Conservation (phyloP, 2,888 invertebrate species). For the Dilophus febrilis region DNA sequence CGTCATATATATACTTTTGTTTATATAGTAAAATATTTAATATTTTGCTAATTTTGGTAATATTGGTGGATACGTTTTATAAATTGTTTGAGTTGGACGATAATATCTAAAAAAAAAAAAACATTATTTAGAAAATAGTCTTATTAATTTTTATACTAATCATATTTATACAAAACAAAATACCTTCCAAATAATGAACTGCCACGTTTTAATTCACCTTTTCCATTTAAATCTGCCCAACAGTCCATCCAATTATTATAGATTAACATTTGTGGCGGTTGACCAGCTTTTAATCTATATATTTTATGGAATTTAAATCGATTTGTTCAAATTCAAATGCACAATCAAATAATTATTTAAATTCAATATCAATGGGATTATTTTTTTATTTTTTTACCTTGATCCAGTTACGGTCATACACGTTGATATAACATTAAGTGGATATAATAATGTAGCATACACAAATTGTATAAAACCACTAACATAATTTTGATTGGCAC, state of each 20-base stretch:
- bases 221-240: constrained; percentile 57
- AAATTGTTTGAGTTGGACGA: too few species aligned
- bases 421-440: constrained; percentile 77
- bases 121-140: too few species aligned
- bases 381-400: constrained; percentile 35
- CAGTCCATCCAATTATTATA: constrained; percentile 71
- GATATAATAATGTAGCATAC: constrained; percentile 76
- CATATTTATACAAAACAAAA: too few species aligned
- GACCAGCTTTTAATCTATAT: constrained; percentile 56
- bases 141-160: too few species aligned
- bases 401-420: constrained; percentile 78
- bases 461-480: constrained; percentile 42
- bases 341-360: neutral
- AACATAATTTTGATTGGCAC: constrained; percentile 40
- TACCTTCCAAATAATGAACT: constrained; percentile 45
- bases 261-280: constrained; percentile 67
- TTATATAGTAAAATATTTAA: too few species aligned
- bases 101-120: too few species aligned
- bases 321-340: constrained; percentile 6
- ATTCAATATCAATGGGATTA: neutral
- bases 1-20: too few species aligned
- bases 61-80: too few species aligned
- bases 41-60: too few species aligned
- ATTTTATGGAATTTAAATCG: constrained; percentile 7
- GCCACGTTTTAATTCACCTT: constrained; percentile 70